Percentiles rank a stretch among this genome's conserved stretches.
phyloP scores from a whole-genome alignment of 1,140 invertebrate species.

The Araneus ventricosus region DNA sequence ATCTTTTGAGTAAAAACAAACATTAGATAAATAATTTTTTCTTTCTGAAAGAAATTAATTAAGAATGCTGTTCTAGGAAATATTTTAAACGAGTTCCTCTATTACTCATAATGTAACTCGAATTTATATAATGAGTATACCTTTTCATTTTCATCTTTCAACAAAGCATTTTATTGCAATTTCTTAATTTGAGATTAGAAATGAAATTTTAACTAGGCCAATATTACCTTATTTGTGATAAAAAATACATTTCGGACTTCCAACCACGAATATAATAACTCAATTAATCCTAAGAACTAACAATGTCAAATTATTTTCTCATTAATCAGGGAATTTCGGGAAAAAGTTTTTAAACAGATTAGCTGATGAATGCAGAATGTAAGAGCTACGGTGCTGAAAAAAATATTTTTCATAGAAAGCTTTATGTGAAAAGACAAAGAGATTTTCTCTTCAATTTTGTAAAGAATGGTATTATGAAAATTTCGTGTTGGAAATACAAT shows the following conservation, averaged over 20 bases:
- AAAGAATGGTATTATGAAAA: no score
- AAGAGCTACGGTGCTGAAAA: neutral
- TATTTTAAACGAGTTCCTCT: no score
- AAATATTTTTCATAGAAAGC: no score
- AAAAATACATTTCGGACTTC: neutral
- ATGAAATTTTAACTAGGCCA: neutral
- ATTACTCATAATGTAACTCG: no score
- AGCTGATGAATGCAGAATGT: neutral
- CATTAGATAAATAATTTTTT: no score
- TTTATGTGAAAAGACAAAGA: no score
- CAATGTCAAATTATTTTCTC: constrained; percentile 11
- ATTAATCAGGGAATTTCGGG: neutral
- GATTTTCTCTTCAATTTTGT: no score
- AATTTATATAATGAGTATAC: neutral
- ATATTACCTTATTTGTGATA: neutral
- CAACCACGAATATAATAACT: neutral
- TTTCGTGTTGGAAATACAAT: no score
- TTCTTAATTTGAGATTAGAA: neutral
- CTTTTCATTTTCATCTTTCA: neutral
- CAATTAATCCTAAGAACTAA: neutral
- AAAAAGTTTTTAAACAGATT: constrained; percentile 7
- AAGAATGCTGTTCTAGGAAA: no score
- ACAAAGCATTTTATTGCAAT: neutral
- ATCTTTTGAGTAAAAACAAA: no score
- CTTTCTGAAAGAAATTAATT: no score